Percentiles rank a stretch among this genome's conserved stretches.
Evolutionary conservation across 2,797 vertebrate species (phyloP).

Genomic region (Diplodus sargus): DNA sequence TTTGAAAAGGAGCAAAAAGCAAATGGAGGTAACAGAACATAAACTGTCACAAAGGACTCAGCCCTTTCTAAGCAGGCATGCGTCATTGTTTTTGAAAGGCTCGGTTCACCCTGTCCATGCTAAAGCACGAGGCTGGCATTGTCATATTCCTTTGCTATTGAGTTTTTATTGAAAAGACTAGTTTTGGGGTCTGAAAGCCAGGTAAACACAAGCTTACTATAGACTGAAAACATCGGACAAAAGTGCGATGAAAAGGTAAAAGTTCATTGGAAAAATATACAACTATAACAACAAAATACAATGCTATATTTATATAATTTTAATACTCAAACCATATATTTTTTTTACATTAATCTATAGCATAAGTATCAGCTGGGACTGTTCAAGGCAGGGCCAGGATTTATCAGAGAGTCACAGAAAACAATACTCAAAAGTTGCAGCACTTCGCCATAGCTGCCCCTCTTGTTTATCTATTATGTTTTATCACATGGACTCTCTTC

Average conservation of each 20-base stretch:
- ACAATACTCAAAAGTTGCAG: background rate
- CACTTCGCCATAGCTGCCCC: background rate
- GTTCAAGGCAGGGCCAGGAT: background rate
- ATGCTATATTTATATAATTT: background rate
- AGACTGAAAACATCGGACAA: background rate
- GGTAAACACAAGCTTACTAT: slow-evolving; percentile 31
- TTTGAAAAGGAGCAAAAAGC: background rate
- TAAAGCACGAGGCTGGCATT: slow-evolving; percentile 49
- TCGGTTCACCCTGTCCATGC: slow-evolving; percentile 22
- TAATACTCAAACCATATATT: background rate
- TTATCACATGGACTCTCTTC: background rate
- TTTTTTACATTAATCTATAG: background rate
- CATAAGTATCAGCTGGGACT: background rate
- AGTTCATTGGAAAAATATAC: background rate
- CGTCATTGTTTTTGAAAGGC: slow-evolving; percentile 53
- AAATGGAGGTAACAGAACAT: background rate
- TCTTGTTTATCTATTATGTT: background rate
- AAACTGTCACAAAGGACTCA: background rate
- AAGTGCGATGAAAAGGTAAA: background rate
- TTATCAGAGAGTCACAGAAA: background rate
- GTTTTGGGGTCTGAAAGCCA: slow-evolving; percentile 34
- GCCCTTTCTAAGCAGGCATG: slow-evolving; percentile 6
- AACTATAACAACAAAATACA: background rate
- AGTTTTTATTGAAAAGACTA: slow-evolving; percentile 49
- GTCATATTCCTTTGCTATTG: slow-evolving; percentile 45